Evolutionary conservation across 2,888 invertebrate genomes (phyloP), one percentile per base, ranked within the genome.

Genomic region (Orthonychiurus folsomi): DNA sequence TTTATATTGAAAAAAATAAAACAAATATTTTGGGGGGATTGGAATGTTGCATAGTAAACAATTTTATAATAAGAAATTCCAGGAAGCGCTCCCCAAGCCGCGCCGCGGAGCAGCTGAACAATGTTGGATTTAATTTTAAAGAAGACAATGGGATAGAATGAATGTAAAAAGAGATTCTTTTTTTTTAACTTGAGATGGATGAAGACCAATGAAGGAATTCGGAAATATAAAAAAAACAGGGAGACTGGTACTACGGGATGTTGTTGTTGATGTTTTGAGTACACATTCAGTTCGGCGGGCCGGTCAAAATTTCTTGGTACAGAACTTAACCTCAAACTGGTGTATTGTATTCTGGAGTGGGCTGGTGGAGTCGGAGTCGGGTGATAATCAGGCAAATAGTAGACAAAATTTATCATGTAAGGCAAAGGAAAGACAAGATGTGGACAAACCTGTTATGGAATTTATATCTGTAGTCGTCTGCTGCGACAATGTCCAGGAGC

Each of bases 381-480:
- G 37, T 37, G 37, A 37, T 37, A 37, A 37, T 37, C 37, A 37
- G 37, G 37, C 37, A 37, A 37, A 37, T 37, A 15, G 37, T 37
- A 37, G 37, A 37, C 37, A 37, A 15, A 37, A 37, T 37, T 37
- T 37, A 37, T 37, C 37, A 37, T 37, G 37, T 37, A 37, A 37
- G 37, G 9, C n/a, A n/a, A 37, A 9, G 9, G 9, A 37, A 37
- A 37, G 37, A 37, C 37, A 37, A 37, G 37, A 37, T 5, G 37
- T 27, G 28, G 53, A 68, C 68, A 63, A 67, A 87, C 91, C 92
- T 92, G 87, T 93, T 93, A 82, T 93, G 93, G 83, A 93, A 93
- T 82, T 93, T 93, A 85, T 93, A 93, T 82, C 93, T 85, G 85
- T 94, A 95, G 84, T 97, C 96, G 81, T 99, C 97, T 70, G 96